A percentile compares a stretch with the other conserved stretches of the same genome.
Conservation (phyloP, 2,888 invertebrate genomes). For the Drosophila pseudotalamancana region DNA sequence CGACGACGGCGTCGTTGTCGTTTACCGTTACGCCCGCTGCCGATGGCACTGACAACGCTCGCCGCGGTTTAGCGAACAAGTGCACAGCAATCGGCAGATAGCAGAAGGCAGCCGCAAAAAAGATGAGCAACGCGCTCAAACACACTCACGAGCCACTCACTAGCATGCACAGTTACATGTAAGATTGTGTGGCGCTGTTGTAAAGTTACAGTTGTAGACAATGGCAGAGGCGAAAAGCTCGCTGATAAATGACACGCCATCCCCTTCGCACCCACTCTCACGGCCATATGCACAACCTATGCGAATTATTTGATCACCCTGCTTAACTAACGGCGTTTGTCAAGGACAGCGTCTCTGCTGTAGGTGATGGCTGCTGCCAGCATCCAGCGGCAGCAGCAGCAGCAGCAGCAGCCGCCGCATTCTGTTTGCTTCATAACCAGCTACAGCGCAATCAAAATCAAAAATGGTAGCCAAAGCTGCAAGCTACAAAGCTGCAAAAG, state of each 20-base stretch:
- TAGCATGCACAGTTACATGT: conserved; percentile 7
- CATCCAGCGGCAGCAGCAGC: conserved; percentile 30
- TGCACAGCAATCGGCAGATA: conserved; percentile 69
- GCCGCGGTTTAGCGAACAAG: conserved; percentile 83
- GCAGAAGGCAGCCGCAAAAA: conserved; percentile 17
- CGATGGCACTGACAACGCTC: conserved; percentile 67
- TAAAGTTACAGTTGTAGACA: conserved; percentile 35
- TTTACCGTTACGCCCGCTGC: conserved; percentile 77
- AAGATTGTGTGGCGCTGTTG: conserved; percentile 25
- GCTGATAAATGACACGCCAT: conserved; percentile 1
- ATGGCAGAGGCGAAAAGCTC: conserved; percentile 39
- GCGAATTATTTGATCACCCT: conserved; percentile 32
- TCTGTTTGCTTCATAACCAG: conserved; percentile 80
- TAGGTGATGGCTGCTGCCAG: background rate
- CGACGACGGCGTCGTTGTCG: conserved; percentile 36
- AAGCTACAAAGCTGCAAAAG: conserved; percentile 77
- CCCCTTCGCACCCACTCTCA: background rate
- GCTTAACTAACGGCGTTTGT: conserved; percentile 37
- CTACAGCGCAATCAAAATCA: conserved; percentile 67
- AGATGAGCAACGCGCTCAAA: conserved; percentile 41
- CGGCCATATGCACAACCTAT: no score
- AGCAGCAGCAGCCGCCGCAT: conserved; percentile 59
- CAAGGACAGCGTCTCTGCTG: conserved; percentile 46
- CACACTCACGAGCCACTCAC: conserved; percentile 5
- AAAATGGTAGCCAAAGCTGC: conserved; percentile 71